These are phyloP conservation scores for Megastigmus dorsalis DNA, from an alignment of 2,888 invertebrate genomes.

Conservation along the genomic window DNA sequence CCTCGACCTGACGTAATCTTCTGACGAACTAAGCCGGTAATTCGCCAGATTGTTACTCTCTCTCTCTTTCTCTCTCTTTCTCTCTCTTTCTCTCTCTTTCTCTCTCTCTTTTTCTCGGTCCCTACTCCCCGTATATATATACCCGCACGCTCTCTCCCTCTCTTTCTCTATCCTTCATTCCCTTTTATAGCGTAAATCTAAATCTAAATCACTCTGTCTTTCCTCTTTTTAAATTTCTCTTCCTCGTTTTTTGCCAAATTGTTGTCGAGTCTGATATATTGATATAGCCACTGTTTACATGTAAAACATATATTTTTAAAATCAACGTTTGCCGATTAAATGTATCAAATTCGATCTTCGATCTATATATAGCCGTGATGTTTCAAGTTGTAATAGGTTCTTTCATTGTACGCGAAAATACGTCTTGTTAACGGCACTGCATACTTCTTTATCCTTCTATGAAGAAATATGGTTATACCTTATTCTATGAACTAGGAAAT, in stretches of 20 bases:
- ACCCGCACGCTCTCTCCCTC: neutral
- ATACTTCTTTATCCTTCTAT: too few relatives aligned
- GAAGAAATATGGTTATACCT: too few relatives aligned
- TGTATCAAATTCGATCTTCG: too few relatives aligned
- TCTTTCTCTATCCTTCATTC: constrained; percentile 17
- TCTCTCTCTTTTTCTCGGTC: constrained; percentile 26
- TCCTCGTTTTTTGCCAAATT: too few relatives aligned
- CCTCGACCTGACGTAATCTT: constrained; percentile 74
- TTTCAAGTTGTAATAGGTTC: too few relatives aligned
- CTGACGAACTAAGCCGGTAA: constrained; percentile 74
- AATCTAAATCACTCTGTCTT: constrained; percentile 14
- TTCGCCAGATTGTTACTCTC: constrained; percentile 65
- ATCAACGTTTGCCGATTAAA: too few relatives aligned
- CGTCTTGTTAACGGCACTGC: too few relatives aligned
- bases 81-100: constrained; percentile 31
- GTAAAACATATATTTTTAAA: too few relatives aligned
- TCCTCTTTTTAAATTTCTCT: neutral
- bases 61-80: constrained; percentile 5
- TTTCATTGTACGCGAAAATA: too few relatives aligned
- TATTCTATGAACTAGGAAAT: too few relatives aligned
- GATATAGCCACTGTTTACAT: neutral
- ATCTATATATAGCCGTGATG: too few relatives aligned
- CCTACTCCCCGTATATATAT: neutral
- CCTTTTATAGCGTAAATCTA: constrained; percentile 30
- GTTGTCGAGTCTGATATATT: too few relatives aligned